A percentile compares a stretch with the other conserved stretches of the same genome.
These are phyloP conservation scores for Procavia capensis DNA, from an alignment of 2,113 vertebrate species.

Conservation along the genomic window DNA sequence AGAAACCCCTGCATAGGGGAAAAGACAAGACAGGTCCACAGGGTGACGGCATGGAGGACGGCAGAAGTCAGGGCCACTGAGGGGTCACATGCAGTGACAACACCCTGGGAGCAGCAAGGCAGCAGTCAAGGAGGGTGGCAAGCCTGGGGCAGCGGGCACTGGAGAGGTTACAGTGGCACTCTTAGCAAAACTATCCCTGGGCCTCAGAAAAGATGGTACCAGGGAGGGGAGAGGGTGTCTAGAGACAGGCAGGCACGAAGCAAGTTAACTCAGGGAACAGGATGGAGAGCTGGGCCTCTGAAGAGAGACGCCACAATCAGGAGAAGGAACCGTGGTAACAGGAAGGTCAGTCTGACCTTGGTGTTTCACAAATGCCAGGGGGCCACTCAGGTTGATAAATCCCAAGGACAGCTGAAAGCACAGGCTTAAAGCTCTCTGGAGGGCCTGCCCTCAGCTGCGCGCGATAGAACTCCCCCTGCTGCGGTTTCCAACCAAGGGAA, in stretches of 20 bases:
- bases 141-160: too few species aligned
- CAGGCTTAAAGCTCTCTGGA: background rate
- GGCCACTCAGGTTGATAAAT: background rate
- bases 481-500: background rate
- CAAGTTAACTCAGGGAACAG: background rate
- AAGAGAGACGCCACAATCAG: background rate
- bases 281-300: background rate
- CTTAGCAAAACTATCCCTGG: background rate
- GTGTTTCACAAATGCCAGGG: background rate
- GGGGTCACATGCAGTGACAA: background rate
- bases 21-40: background rate
- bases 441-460: background rate
- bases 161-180: fast-evolving
- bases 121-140: fast-evolving
- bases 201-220: background rate
- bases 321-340: background rate
- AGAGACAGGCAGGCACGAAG: background rate
- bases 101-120: background rate
- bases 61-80: background rate
- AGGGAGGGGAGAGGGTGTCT: background rate
- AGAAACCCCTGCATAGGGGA: background rate
- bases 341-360: background rate
- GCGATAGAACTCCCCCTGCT: background rate
- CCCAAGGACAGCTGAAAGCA: background rate
- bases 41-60: background rate